phyloP scores from a whole-genome alignment of 2,888 invertebrate genomes.

The Latrodectus elegans region DNA sequence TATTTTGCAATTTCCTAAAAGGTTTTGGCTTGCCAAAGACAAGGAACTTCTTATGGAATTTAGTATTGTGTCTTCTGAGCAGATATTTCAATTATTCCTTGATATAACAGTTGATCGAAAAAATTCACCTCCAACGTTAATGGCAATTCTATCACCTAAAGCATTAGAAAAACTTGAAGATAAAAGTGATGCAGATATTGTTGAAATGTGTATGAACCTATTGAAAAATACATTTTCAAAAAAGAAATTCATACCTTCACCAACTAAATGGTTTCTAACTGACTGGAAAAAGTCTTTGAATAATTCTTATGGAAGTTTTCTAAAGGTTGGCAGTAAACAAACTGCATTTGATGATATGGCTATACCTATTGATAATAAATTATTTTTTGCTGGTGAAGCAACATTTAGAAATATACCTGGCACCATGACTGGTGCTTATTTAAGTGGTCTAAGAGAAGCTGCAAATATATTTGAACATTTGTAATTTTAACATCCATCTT shows the following conservation, averaged over 20 bases:
- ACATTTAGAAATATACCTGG: conserved; percentile 56
- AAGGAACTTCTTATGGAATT: conserved; percentile 72
- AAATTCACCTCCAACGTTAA: conserved; percentile 72
- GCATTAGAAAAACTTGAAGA: conserved; percentile 74
- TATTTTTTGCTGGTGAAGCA: conserved; percentile 77
- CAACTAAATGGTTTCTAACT: conserved; percentile 75
- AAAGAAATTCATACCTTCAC: conserved; percentile 73
- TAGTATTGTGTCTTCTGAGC: conserved; percentile 20
- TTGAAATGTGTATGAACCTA: conserved; percentile 74
- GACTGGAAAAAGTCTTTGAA: conserved; percentile 75
- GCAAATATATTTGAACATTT: conserved; percentile 72
- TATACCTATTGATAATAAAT: conserved; percentile 74
- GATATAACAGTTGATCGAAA: conserved; percentile 72
- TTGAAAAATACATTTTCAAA: conserved; percentile 75
- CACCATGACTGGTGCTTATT: conserved; percentile 74
- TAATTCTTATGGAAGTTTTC: conserved; percentile 76
- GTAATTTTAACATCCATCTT: neutral
- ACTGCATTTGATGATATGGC: conserved; percentile 75
- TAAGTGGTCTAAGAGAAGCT: conserved; percentile 75
- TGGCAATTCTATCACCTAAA: conserved; percentile 76
- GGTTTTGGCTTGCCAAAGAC: conserved; percentile 75
- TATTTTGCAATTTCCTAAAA: conserved; percentile 74
- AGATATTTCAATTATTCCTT: conserved; percentile 76
- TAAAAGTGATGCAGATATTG: conserved; percentile 74
- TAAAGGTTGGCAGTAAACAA: conserved; percentile 75